These are phyloP conservation scores for Hemibagrus guttatus DNA, from an alignment of 2,797 vertebrate genomes.

Conservation along the genomic window DNA sequence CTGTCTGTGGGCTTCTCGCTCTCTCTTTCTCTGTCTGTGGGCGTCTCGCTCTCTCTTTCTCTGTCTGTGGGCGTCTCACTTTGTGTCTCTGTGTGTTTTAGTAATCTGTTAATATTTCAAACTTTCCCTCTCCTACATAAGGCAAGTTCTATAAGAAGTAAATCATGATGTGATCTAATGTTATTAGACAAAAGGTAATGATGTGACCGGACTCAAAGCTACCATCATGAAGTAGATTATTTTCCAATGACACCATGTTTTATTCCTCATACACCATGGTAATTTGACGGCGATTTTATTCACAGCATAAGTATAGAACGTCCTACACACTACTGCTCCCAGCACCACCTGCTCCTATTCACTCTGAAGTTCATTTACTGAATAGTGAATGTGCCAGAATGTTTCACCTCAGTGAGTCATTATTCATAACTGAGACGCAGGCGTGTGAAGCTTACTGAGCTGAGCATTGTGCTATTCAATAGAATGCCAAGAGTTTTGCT, in stretches of 20 bases:
- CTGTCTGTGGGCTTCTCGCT: too few relatives aligned
- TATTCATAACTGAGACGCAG: not conserved
- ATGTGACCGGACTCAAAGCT: not conserved
- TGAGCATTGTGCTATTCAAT: not conserved
- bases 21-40: too few relatives aligned
- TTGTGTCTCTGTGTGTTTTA: not conserved
- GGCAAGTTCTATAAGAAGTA: not conserved
- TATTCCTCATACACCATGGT: not conserved
- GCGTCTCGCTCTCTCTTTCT: too few relatives aligned
- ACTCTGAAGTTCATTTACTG: not conserved
- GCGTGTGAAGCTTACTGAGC: not conserved
- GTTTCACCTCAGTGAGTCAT: conserved; percentile 2
- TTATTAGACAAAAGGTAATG: not conserved
- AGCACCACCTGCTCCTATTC: conserved; percentile 5
- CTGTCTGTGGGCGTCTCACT: too few relatives aligned
- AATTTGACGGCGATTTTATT: not conserved
- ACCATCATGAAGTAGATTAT: not conserved
- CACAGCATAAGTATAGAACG: not conserved
- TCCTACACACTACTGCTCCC: not conserved
- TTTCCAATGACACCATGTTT: too few relatives aligned
- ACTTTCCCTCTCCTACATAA: not conserved
- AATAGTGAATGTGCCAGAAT: not conserved
- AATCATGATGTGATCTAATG: not conserved
- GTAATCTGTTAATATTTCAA: not conserved
- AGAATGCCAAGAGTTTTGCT: not conserved